Evolutionary conservation across 2,113 vertebrate species (phyloP).

Genomic region (Sminthopsis crassicaudata): DNA sequence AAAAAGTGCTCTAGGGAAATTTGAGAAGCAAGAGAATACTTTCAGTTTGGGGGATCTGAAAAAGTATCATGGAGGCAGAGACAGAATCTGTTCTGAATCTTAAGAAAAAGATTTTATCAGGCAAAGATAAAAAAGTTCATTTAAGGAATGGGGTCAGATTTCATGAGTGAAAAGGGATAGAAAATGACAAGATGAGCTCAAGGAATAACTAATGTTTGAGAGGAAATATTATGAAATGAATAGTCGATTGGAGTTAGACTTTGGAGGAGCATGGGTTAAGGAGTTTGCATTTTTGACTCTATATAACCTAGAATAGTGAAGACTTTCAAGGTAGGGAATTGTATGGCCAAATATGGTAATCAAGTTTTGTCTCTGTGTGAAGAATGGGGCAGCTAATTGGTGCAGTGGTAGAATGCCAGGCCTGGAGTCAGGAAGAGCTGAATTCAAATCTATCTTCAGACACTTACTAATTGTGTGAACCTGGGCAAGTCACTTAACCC

Average conservation of each 20-base stretch:
- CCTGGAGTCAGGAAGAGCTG: neutral
- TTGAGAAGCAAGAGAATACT: neutral
- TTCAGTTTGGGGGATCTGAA: neutral
- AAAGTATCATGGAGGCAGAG: neutral
- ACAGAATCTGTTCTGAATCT: neutral
- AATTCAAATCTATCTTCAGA: neutral
- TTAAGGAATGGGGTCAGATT: neutral
- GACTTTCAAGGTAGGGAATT: neutral
- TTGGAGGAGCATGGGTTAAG: neutral
- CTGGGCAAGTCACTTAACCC: neutral
- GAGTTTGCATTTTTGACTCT: neutral
- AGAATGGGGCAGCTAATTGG: neutral
- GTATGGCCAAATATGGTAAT: neutral
- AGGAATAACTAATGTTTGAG: neutral
- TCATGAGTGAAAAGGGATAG: neutral
- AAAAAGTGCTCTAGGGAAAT: neutral
- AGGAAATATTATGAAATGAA: neutral
- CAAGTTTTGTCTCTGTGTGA: neutral
- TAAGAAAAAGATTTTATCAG: neutral
- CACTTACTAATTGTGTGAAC: neutral
- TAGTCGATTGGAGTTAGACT: neutral
- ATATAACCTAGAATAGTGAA: neutral
- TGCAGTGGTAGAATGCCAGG: neutral
- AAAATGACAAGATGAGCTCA: neutral
- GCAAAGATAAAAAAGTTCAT: neutral